These are phyloP conservation scores for Neotoxoptera formosana DNA, from an alignment of 1,140 invertebrate genomes.

Conservation along the genomic window DNA sequence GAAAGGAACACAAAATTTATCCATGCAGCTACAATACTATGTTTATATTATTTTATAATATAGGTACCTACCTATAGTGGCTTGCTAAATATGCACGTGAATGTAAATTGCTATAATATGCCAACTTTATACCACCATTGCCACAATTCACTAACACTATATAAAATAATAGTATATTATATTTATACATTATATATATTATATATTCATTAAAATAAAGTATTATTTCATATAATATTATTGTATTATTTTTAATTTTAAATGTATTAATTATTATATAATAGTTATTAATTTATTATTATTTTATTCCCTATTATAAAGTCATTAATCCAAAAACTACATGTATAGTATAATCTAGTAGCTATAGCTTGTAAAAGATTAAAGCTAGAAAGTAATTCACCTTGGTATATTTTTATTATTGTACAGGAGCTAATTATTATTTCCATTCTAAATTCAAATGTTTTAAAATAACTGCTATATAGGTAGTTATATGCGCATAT, in stretches of 20 bases:
- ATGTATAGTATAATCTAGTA: background rate
- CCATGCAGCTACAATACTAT: background rate
- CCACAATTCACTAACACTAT: no score
- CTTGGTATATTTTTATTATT: background rate
- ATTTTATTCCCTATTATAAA: background rate
- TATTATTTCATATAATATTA: background rate
- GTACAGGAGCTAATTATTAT: background rate
- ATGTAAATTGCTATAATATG: no score
- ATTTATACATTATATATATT: no score
- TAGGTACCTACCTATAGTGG: no score
- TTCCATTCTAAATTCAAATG: background rate
- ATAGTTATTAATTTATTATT: background rate
- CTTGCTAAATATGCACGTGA: background rate
- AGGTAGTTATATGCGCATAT: background rate
- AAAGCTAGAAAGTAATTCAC: constrained; percentile 2
- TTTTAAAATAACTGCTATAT: background rate
- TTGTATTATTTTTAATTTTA: background rate
- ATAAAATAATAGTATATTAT: background rate
- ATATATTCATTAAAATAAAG: background rate
- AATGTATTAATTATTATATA: background rate
- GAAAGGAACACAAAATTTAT: background rate
- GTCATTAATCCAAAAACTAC: background rate
- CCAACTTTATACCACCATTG: no score
- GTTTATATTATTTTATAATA: background rate
- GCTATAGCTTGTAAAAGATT: background rate